Percentiles rank a stretch among this genome's conserved stretches.
Evolutionary conservation across 2,797 vertebrate genomes (phyloP).

Genomic region (Oreochromis mossambicus): DNA sequence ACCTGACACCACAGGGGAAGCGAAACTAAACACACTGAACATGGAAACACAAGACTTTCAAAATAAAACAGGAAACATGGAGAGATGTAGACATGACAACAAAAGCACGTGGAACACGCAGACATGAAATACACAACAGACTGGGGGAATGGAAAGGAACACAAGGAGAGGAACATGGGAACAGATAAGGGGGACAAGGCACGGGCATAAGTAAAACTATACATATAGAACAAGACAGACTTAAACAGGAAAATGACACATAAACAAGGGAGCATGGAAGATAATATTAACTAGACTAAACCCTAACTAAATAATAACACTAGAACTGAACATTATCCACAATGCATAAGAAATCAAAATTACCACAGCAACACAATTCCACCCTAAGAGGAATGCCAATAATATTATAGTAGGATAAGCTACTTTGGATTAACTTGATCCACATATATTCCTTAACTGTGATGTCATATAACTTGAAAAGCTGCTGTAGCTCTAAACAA

Average conservation of each 20-base stretch:
- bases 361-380: neutral
- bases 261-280: neutral
- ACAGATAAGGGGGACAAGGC: neutral
- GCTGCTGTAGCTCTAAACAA: neutral
- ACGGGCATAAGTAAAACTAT: neutral
- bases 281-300: neutral
- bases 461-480: neutral
- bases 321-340: neutral
- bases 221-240: neutral
- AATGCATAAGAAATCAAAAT: neutral
- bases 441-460: neutral
- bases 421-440: neutral
- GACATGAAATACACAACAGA: neutral
- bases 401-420: neutral
- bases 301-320: neutral
- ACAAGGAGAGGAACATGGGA: neutral
- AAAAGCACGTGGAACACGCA: neutral
- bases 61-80: neutral
- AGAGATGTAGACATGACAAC: neutral
- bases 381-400: neutral
- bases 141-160: rapidly evolving
- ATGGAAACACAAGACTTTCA: neutral
- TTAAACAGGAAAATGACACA: neutral
- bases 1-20: neutral
- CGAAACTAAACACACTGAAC: neutral